phyloP scores from a whole-genome alignment of 2,113 vertebrate genomes.

The Callipepla californica region DNA sequence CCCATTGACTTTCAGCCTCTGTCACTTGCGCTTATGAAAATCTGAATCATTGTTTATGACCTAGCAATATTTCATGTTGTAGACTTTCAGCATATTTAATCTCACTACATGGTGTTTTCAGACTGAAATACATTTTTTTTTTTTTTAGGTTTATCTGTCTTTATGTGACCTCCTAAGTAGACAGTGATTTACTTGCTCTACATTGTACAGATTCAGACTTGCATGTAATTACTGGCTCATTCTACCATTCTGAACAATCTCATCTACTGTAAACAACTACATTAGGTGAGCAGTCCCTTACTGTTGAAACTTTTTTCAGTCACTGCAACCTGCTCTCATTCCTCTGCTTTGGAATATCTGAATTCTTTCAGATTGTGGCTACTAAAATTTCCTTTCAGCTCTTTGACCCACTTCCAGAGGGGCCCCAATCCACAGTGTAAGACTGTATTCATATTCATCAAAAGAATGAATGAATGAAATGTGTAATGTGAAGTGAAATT shows the following conservation, averaged over 20 bases:
- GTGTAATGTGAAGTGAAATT: conserved; percentile 6
- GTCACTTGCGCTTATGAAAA: conserved; percentile 21
- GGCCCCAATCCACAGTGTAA: background rate
- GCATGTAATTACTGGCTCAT: background rate
- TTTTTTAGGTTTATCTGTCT: background rate
- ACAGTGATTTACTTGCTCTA: background rate
- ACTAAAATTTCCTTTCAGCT: background rate
- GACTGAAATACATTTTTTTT: background rate
- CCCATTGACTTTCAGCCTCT: background rate
- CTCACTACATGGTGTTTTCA: background rate
- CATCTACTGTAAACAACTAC: background rate
- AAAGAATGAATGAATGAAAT: background rate
- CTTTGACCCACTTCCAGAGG: background rate
- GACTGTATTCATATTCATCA: background rate
- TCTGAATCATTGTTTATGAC: background rate
- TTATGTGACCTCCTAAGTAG: background rate
- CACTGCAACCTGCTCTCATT: background rate
- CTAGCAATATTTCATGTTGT: background rate
- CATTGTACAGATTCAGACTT: background rate
- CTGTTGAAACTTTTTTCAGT: background rate
- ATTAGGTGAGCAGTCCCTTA: background rate
- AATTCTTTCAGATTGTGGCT: background rate
- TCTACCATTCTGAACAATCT: background rate
- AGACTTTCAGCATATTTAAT: background rate
- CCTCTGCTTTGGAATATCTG: background rate